Conservation (phyloP, 2,113 vertebrate genomes). For the Arvicanthis niloticus region DNA sequence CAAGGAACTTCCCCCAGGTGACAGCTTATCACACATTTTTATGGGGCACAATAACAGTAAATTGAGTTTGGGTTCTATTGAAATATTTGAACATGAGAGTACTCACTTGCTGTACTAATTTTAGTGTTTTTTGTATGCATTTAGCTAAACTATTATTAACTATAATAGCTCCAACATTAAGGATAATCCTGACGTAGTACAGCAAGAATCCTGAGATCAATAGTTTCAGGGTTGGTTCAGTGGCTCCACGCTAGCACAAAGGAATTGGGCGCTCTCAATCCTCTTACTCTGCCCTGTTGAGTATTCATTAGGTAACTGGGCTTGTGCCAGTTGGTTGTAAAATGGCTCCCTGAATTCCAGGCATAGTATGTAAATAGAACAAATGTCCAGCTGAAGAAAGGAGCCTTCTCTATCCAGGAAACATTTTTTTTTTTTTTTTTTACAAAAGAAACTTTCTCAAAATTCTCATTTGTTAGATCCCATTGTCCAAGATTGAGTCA, state of each 20-base stretch:
- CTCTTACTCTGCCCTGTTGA: not conserved
- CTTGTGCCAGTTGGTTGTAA: not conserved
- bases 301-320: not conserved
- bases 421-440: not conserved
- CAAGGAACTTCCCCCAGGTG: not conserved
- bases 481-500: conserved; percentile 34
- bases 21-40: not conserved
- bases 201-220: not conserved
- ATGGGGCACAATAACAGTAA: not conserved
- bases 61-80: not conserved
- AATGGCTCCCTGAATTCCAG: not conserved
- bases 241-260: not conserved
- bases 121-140: not conserved
- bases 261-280: not conserved
- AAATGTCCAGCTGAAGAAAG: conserved; percentile 18
- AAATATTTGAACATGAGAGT: conserved; percentile 48
- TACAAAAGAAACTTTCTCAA: not conserved
- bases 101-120: not conserved
- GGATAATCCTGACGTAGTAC: conserved; percentile 13
- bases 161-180: conserved; percentile 14
- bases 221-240: not conserved
- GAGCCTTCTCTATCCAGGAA: not conserved
- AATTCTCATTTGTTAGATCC: not conserved
- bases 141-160: conserved; percentile 11
- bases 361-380: not conserved